Conservation (phyloP, 92 coral and sea anemone genomes). For the Zoanthus sociatus region DNA sequence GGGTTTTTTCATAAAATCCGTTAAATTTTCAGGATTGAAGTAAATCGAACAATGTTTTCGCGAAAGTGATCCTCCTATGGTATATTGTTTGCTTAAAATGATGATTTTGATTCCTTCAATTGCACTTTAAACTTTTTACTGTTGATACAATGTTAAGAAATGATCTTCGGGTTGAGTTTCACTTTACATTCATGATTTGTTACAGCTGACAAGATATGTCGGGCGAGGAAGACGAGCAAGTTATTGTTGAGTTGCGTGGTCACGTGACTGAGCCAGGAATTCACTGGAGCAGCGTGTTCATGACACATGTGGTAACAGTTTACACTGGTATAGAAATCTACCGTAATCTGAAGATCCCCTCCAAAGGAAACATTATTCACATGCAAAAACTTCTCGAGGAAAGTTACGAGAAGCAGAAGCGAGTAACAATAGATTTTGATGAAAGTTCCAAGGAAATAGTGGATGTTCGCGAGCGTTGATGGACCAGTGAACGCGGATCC, state of each 20-base stretch:
- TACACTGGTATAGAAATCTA: conserved; percentile 43
- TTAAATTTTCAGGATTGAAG: no score
- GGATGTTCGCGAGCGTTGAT: conserved; percentile 40
- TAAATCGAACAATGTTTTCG: no score
- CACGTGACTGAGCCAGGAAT: conserved; percentile 39
- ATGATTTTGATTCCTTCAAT: no score
- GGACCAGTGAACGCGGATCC: neutral
- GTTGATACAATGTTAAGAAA: no score
- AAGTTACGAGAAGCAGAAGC: conserved; percentile 44
- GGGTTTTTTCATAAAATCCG: no score
- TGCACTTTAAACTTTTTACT: no score
- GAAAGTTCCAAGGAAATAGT: conserved; percentile 36
- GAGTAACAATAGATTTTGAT: conserved; percentile 38
- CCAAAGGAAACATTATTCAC: conserved; percentile 17
- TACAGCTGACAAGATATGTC: conserved; percentile 23
- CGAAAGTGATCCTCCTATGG: no score
- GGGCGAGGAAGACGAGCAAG: conserved; percentile 40
- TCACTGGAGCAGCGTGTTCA: conserved; percentile 41
- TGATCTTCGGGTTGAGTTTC: no score
- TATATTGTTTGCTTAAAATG: no score
- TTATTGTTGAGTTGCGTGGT: conserved; percentile 41
- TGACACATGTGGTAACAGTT: conserved; percentile 35
- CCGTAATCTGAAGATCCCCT: conserved; percentile 37
- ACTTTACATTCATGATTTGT: neutral
- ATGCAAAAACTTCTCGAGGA: conserved; percentile 37